Evolutionary conservation across 2,888 invertebrate species (phyloP), one percentile per base, ranked within the genome.

Genomic region (Plutella xylostella): DNA sequence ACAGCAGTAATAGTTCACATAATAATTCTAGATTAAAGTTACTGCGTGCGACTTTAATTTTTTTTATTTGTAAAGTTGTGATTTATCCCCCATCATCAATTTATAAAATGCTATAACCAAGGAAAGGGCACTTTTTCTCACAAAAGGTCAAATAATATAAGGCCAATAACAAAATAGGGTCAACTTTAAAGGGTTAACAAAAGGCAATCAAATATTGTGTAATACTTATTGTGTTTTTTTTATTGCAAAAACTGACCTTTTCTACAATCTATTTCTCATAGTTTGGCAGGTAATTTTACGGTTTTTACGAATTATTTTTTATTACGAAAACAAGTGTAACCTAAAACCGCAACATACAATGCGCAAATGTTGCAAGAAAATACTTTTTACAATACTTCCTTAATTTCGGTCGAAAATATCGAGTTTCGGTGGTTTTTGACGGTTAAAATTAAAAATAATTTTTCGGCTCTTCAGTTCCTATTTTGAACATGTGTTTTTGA

Each of bases 401-500:
- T 42, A 31, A 28, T 42, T 42, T 31, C 17, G 42, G 31, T 18
- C 18, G 20, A 20, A 34, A 43, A 14, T 34, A 31, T 43, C 33
- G 43, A 35, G 15, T 33, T 34, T 43, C 43, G 15, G 9, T 4
- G 22, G 12, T 15, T 43, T 43, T 42, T 42, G 18, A 42, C 30
- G 18, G 28, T 31, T 28, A 17, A 14, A n/a, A 14, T 6, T 33
- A 35, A 19, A 33, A 33, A 42, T 45, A 12, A 56, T 60, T 69
- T 70, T 69, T 68, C 65, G 68, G 69, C 59, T 61, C 63, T 58
- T 55, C 42, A 61, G 61, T 60, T 68, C 58, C 55, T 54, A 65
- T 71, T 69, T 60, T 57, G 59, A 61, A 68, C 82, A 82, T 71
- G 69, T 82, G 80, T 63, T 72, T 51, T 54, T 76, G 70, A 73